Base-by-base conservation (phyloP, 2,888 invertebrate species). In the Tyria jacobaeae region DNA sequence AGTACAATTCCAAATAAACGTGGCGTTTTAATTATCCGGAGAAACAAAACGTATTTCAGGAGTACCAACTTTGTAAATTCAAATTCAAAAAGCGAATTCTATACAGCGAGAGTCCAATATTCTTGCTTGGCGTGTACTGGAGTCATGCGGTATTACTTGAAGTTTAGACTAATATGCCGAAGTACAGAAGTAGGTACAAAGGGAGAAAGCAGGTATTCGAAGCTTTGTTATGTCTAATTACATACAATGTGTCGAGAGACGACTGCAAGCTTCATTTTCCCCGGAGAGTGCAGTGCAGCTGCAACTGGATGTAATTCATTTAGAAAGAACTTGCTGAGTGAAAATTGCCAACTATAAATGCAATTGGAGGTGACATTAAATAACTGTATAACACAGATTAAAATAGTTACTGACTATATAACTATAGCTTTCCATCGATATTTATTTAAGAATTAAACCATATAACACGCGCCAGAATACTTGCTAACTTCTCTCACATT, bases 81-180 rank as follows among this genome's bases (percentile, higher is more conserved):
- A 68, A 70, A 76, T 66, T 72, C 64, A 64, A 70, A 75, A 76
- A 76, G 76, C 72, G 70, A 76, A 76, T 75, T 75, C 74, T 70
- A 76, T 74, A 76, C 76, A 75, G 76, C 62, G 50, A 56, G 54
- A 61, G 73, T 66, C 64, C 64, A 51, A 64, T 64, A 64, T 60
- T 75, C 61, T 62, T 60, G 24, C 9, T 5, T 56, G 21, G 9
- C 15, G 47, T 27, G 21, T 31, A n/a, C 21, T 21, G 47, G 21
- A 47, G 47, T 25, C 15, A 37, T 35, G n/a, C 56, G 25, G 24
- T 35, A 48, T 48, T 37, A 52, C 14, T 63, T 37, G 50, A 21
- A 62, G 69, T 53, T 48, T 48, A 57, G 62, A 51, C 21, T 48
- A 53, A 47, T 47, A 55, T 47, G 21, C 59, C 51, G 39, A 51